Evolutionary conservation across 1,140 invertebrate genomes (phyloP).

Genomic region (Cydia strobilella): DNA sequence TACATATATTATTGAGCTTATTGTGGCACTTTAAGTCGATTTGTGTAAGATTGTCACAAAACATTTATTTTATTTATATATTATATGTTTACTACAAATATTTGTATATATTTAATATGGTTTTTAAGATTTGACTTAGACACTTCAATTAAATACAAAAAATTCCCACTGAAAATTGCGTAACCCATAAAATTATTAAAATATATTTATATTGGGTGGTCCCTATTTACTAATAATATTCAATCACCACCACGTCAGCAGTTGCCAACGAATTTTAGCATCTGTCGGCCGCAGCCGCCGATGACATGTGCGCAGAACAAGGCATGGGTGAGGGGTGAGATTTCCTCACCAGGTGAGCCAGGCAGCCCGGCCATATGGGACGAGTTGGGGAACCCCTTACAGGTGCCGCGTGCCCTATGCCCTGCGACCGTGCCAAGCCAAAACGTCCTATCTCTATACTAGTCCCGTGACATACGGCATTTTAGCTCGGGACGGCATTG

Average conservation of each 20-base stretch:
- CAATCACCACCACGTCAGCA: conserved; percentile 67
- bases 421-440: conserved; percentile 32
- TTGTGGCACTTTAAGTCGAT: too few relatives aligned
- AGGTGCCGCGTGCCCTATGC: conserved; percentile 54
- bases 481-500: not conserved
- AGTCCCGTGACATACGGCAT: not conserved
- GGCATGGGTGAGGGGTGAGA: conserved; percentile 66
- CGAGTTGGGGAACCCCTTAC: conserved; percentile 60
- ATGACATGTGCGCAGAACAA: conserved; percentile 73
- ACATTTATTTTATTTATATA: too few relatives aligned
- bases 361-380: conserved; percentile 59
- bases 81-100: too few relatives aligned
- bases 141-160: not conserved
- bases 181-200: not conserved
- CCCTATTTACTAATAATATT: conserved; percentile 18
- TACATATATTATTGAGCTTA: too few relatives aligned
- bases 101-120: too few relatives aligned
- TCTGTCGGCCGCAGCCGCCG: conserved; percentile 75
- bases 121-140: not conserved
- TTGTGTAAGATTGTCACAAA: too few relatives aligned
- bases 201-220: not conserved
- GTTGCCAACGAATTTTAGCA: conserved; percentile 75
- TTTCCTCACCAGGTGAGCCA: conserved; percentile 71
- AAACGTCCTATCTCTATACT: conserved; percentile 45
- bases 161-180: not conserved